Percentiles rank a stretch among this genome's conserved stretches.
Evolutionary conservation across 2,113 vertebrate species (phyloP).

Genomic region (Leucopsar rothschildi): DNA sequence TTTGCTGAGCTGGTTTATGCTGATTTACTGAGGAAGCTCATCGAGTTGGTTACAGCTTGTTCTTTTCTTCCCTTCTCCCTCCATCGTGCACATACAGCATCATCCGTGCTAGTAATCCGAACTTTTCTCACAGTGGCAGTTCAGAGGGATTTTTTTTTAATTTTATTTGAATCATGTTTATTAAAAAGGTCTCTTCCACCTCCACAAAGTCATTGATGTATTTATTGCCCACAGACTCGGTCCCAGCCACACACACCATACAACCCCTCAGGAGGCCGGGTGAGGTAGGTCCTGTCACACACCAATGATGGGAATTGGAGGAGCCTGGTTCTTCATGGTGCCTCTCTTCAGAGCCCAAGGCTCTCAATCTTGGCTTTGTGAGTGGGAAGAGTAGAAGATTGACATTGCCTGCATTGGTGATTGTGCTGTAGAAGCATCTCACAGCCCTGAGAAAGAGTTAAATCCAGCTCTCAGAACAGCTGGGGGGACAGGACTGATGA

Average conservation of each 20-base stretch:
- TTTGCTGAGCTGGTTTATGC: conserved; percentile 80
- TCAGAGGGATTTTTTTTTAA: conserved; percentile 44
- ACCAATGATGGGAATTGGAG: neutral
- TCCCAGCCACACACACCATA: neutral
- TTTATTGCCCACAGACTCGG: conserved; percentile 48
- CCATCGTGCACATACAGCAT: conserved; percentile 61
- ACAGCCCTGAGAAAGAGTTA: neutral
- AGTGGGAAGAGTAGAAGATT: neutral
- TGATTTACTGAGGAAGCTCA: conserved; percentile 74
- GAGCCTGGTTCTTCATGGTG: neutral
- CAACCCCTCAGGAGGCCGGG: neutral
- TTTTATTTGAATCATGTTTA: conserved; percentile 70
- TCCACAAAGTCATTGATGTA: conserved; percentile 58
- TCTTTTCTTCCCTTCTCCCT: conserved; percentile 71
- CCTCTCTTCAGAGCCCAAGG: neutral
- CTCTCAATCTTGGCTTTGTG: neutral
- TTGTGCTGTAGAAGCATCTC: neutral
- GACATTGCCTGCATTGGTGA: rapidly evolving
- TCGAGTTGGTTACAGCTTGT: conserved; percentile 72
- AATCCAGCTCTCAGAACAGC: neutral
- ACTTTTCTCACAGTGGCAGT: conserved; percentile 70
- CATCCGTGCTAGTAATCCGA: conserved; percentile 67
- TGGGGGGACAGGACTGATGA: neutral
- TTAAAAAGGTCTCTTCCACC: conserved; percentile 74
- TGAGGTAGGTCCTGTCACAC: neutral